Conservation (phyloP, 2,113 vertebrate genomes). For the Entelurus aequoreus region DNA sequence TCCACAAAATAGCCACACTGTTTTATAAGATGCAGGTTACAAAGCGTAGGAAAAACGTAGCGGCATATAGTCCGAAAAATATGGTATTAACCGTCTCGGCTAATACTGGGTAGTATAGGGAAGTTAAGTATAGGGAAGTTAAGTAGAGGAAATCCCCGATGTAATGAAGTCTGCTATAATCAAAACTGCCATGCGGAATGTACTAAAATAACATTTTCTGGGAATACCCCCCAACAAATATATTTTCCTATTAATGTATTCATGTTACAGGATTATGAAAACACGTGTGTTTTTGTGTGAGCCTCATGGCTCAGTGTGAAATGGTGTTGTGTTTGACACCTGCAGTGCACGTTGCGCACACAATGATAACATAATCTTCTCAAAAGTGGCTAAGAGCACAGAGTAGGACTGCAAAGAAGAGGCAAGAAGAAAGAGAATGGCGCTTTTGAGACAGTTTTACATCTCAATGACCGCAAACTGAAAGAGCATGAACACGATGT, state of each 20-base stretch:
- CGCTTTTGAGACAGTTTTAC: conserved; percentile 62
- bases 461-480: conserved; percentile 60
- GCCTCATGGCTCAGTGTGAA: conserved; percentile 51
- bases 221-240: conserved; percentile 12
- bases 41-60: too few relatives aligned
- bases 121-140: conserved; percentile 1
- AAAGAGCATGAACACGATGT: conserved; percentile 58
- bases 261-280: background rate
- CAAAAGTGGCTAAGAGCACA: conserved; percentile 39
- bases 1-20: too few relatives aligned
- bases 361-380: conserved; percentile 53
- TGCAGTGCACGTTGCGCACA: conserved; percentile 59
- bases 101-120: background rate
- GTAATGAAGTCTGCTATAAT: conserved; percentile 9
- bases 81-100: too few relatives aligned
- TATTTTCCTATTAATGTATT: background rate
- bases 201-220: background rate
- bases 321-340: conserved; percentile 54
- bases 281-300: background rate
- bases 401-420: conserved; percentile 21
- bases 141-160: too few relatives aligned
- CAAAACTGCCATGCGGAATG: conserved; percentile 8
- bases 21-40: too few relatives aligned
- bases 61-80: too few relatives aligned
- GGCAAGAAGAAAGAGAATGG: conserved; percentile 42